Evolutionary conservation across 2,888 invertebrate genomes (phyloP).

Genomic region (Drosophila borealis): DNA sequence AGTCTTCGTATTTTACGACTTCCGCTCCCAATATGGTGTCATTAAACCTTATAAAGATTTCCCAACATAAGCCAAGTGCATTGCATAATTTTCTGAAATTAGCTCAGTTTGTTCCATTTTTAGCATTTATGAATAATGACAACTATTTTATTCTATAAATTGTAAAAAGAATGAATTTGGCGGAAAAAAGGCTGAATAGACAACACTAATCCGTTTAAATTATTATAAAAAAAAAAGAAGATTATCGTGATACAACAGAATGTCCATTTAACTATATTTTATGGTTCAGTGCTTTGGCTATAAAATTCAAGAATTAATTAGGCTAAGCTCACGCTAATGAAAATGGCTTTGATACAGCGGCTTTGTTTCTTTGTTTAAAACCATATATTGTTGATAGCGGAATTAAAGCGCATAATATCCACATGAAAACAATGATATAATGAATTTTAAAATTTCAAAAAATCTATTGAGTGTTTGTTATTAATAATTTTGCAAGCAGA

Average conservation of each 20-base stretch:
- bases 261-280: background rate
- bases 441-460: background rate
- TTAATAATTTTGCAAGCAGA: background rate
- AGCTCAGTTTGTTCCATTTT: too few species aligned
- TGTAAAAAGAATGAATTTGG: background rate
- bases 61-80: background rate
- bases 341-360: background rate
- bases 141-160: too few species aligned
- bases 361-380: background rate
- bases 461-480: background rate
- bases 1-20: conserved; percentile 1
- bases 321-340: background rate
- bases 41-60: background rate
- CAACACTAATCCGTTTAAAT: background rate
- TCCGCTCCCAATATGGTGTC: background rate
- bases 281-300: conserved; percentile 2
- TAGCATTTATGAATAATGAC: too few species aligned
- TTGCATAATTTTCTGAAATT: background rate
- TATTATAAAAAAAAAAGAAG: background rate
- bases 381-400: background rate
- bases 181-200: background rate
- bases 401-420: background rate
- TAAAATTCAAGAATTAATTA: conserved; percentile 7
- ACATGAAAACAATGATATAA: background rate
- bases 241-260: background rate